A percentile compares a stretch with the other conserved stretches of the same genome.
These are phyloP conservation scores for Microctenopoma steveboyesi DNA, from an alignment of 2,797 vertebrate genomes.

Conservation along the genomic window DNA sequence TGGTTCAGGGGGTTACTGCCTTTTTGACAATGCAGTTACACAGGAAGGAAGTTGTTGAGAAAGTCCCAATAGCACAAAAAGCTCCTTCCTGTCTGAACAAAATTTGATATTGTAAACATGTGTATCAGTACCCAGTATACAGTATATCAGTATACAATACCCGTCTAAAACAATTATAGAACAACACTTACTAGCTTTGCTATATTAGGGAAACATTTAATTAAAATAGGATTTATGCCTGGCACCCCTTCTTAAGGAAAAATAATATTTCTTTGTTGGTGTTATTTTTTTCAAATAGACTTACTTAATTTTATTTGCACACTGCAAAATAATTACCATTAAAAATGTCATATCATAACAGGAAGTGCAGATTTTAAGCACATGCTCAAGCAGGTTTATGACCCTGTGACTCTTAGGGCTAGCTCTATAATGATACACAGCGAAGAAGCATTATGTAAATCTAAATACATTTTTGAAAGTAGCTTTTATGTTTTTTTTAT, in stretches of 20 bases:
- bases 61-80: slow-evolving; percentile 55
- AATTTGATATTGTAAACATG: slow-evolving; percentile 45
- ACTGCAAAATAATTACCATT: slow-evolving; percentile 3
- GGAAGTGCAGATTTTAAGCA: neutral
- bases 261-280: neutral
- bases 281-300: neutral
- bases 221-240: slow-evolving; percentile 4
- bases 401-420: neutral
- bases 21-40: slow-evolving; percentile 56
- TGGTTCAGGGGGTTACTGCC: slow-evolving; percentile 6
- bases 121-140: too few species aligned
- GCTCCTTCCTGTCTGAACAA: slow-evolving; percentile 68
- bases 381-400: neutral
- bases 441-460: slow-evolving; percentile 4
- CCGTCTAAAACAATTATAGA: slow-evolving; percentile 26
- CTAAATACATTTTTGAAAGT: slow-evolving; percentile 4
- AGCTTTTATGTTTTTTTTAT: neutral
- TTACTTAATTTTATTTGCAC: neutral
- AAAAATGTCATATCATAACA: neutral
- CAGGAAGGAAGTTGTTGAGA: slow-evolving; percentile 83
- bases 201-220: neutral
- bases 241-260: neutral
- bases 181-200: neutral
- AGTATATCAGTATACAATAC: too few species aligned
- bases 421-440: neutral